Evolutionary conservation across 2,888 invertebrate genomes (phyloP), one percentile per base, ranked within the genome.

Genomic region (Tortrix viridana): DNA sequence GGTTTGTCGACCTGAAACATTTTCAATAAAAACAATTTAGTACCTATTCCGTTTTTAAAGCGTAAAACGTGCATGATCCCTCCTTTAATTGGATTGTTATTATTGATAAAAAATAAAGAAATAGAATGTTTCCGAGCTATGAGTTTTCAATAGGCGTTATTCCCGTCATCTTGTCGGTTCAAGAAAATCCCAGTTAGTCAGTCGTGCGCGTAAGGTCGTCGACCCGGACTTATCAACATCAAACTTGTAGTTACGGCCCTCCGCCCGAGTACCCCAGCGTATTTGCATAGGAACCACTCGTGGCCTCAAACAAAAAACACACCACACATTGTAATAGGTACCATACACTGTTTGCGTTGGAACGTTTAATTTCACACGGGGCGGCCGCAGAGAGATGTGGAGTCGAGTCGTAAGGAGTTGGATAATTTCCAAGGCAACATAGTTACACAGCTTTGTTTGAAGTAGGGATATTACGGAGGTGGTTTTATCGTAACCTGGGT

Each of bases 191-290:
- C 77, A 72, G 74, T 74, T 74, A 79, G 76, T 74, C 76, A 83
- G 85, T 86, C 89, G 88, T 87, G 88, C 84, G 85, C 82, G 76
- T 79, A 83, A 80, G 86, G 82, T 85, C 85, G 73, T 78, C 77
- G 82, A 92, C 86, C 89, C 86, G 81, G 81, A 87, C 79, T 88
- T 88, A 87, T 87, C 85, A 85, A 83, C 84, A 82, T 86, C 79
- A 82, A 85, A 84, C 81, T 81, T 77, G 79, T 84, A 77, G 77
- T 53, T 58, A 57, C 56, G 80, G 81, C 81, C 81, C 80, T 75
- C 73, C 68, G 71, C 69, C 50, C 66, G 69, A 71, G 73, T 79
- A 72, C 77, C 69, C 68, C 69, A 70, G 59, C 72, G 70, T 82
- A 85, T 85, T 85, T 84, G 84, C 85, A 82, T 82, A 80, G 74